phyloP scores from a whole-genome alignment of 2,113 vertebrate genomes.

The Macaca mulatta region DNA sequence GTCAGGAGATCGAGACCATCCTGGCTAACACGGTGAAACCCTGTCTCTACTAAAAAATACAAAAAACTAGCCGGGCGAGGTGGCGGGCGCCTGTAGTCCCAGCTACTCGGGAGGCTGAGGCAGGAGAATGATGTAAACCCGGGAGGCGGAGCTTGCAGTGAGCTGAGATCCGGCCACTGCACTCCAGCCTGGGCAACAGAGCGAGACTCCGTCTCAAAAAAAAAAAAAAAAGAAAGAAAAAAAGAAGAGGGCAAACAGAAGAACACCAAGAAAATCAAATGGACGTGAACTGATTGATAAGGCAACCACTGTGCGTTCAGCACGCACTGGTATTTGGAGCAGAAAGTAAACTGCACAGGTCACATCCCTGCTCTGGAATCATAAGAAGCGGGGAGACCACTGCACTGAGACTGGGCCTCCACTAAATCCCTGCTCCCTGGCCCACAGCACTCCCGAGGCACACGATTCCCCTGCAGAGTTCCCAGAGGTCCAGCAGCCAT shows the following conservation, averaged over 20 bases:
- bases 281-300: fast-evolving
- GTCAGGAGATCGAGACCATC: too few species aligned
- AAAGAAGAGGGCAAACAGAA: background rate
- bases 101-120: too few species aligned
- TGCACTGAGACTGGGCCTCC: background rate
- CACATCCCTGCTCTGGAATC: background rate
- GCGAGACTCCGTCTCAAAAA: too few species aligned
- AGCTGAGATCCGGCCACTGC: too few species aligned
- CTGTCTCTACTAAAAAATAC: too few species aligned
- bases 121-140: fast-evolving
- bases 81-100: too few species aligned
- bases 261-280: background rate
- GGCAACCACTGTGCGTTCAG: fast-evolving
- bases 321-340: fast-evolving
- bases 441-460: fast-evolving
- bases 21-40: too few species aligned
- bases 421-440: background rate
- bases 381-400: fast-evolving
- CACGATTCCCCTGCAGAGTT: background rate
- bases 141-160: too few species aligned
- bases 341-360: fast-evolving
- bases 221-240: too few species aligned
- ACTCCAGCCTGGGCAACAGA: too few species aligned
- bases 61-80: too few species aligned
- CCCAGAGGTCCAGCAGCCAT: background rate